Percentiles rank a stretch among this genome's conserved stretches.
Conservation (phyloP, 2,797 vertebrate genomes). For the Oophaga sylvatica region DNA sequence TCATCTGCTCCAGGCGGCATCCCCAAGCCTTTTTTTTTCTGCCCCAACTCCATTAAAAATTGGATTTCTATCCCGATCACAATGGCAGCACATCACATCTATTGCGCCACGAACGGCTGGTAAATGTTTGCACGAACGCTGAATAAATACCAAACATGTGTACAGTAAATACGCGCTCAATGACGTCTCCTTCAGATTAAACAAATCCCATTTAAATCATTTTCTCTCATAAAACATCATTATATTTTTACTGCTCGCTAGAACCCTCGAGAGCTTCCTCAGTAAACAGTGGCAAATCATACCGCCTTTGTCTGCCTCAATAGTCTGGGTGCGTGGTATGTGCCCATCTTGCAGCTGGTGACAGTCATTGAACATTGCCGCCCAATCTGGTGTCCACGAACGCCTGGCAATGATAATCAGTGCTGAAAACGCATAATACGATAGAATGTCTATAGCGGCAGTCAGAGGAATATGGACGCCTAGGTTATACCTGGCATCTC, state of each 20-base stretch:
- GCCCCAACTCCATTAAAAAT: neutral
- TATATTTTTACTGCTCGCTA: constrained; percentile 14
- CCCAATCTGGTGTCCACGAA: constrained; percentile 15
- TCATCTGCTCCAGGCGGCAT: too few relatives aligned
- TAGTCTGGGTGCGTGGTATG: neutral
- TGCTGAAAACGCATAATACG: constrained; percentile 16
- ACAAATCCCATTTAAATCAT: constrained; percentile 13
- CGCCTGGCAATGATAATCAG: constrained; percentile 4
- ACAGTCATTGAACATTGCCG: neutral
- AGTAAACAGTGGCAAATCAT: constrained; percentile 5
- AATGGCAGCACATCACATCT: neutral
- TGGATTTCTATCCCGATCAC: neutral
- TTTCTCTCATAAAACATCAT: constrained; percentile 12
- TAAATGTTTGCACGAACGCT: neutral
- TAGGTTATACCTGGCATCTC: neutral
- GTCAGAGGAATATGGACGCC: neutral
- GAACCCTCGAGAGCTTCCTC: constrained; percentile 21
- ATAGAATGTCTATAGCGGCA: neutral
- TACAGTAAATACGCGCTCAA: neutral
- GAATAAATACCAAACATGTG: constrained; percentile 22
- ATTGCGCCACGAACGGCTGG: neutral
- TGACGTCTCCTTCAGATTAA: constrained; percentile 24
- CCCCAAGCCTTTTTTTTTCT: neutral
- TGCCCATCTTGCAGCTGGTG: constrained; percentile 27
- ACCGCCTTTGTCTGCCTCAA: constrained; percentile 32